phyloP scores from a whole-genome alignment of 2,888 invertebrate genomes.

The Parochlus steinenii region DNA sequence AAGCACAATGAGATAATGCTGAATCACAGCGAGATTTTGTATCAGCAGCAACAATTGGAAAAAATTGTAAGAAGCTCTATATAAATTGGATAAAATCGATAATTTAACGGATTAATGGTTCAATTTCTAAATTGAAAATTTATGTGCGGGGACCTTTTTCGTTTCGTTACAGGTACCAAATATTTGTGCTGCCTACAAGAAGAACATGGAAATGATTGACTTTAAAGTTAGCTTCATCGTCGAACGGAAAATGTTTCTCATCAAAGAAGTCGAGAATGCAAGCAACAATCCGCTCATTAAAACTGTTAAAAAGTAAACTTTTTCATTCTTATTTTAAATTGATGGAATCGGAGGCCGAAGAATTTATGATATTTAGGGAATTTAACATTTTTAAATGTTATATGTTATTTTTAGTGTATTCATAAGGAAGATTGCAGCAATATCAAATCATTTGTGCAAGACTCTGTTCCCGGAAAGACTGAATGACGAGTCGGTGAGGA shows the following conservation, averaged over 20 bases:
- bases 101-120: too few species aligned
- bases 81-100: too few species aligned
- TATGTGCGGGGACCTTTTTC: background rate
- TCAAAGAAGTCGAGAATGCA: conserved; percentile 5
- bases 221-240: conserved; percentile 9
- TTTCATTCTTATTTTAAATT: too few species aligned
- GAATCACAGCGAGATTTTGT: conserved; percentile 7
- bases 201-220: conserved; percentile 8
- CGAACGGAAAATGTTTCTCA: conserved; percentile 9
- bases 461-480: conserved; percentile 5
- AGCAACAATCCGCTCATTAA: conserved; percentile 8
- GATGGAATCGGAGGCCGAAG: too few species aligned
- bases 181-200: conserved; percentile 7
- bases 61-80: conserved; percentile 4
- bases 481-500: conserved; percentile 9
- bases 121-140: too few species aligned
- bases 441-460: conserved; percentile 10
- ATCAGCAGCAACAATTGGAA: conserved; percentile 8
- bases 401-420: conserved; percentile 3
- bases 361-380: too few species aligned
- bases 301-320: conserved; percentile 12
- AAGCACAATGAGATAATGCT: conserved; percentile 11
- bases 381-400: too few species aligned
- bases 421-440: conserved; percentile 11
- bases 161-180: conserved; percentile 5